These are phyloP conservation scores for Myioborus melanocephalus DNA, from an alignment of 2,797 vertebrate genomes.

Conservation along the genomic window DNA sequence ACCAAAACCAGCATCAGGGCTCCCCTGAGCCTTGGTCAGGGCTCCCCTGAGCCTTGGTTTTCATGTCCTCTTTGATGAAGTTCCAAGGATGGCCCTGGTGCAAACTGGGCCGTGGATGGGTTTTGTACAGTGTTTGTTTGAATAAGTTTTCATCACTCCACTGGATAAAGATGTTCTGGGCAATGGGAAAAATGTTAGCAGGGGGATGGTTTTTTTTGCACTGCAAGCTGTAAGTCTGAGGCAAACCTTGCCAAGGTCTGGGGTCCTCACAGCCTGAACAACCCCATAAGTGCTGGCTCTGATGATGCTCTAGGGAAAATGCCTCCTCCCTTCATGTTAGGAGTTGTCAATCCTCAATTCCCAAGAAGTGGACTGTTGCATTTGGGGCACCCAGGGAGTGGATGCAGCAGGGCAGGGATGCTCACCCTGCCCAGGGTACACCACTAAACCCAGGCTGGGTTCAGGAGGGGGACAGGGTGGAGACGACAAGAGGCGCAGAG, in stretches of 20 bases:
- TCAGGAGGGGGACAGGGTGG: not conserved
- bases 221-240: not conserved
- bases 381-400: not conserved
- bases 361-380: not conserved
- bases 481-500: not conserved
- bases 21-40: not conserved
- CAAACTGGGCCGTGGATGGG: not conserved
- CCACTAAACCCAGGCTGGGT: not conserved
- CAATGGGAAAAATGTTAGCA: not conserved
- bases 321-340: accelerated
- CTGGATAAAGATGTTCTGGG: not conserved
- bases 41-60: not conserved
- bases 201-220: not conserved
- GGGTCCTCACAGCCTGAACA: not conserved
- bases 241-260: not conserved
- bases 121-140: not conserved
- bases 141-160: not conserved
- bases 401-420: not conserved
- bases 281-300: not conserved
- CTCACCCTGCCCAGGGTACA: not conserved
- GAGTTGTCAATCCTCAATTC: not conserved
- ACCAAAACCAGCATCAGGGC: not conserved
- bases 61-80: not conserved
- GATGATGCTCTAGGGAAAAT: not conserved
- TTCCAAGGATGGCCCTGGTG: not conserved